Percentiles rank a stretch among this genome's conserved stretches.
Conservation (phyloP, 2,113 vertebrate genomes). For the Mobula hypostoma region DNA sequence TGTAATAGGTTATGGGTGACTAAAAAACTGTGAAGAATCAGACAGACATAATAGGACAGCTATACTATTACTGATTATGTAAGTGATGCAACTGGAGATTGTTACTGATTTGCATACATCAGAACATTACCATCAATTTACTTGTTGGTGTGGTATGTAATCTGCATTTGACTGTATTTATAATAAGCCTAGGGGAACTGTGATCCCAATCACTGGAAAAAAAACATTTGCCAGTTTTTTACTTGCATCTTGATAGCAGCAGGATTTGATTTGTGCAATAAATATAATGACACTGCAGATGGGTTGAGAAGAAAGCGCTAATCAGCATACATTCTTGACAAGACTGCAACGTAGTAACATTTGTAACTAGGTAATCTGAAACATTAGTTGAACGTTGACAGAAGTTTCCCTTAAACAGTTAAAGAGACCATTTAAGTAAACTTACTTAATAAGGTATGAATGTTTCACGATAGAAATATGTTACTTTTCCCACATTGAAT, state of each 20-base stretch:
- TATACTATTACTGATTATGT: slow-evolving; percentile 29
- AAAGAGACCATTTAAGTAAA: slow-evolving; percentile 6
- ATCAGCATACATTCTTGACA: slow-evolving; percentile 2
- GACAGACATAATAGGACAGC: not conserved
- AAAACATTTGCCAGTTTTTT: not conserved
- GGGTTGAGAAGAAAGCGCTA: not conserved
- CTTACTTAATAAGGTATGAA: not conserved
- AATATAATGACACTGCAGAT: slow-evolving; percentile 3
- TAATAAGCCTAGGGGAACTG: slow-evolving; percentile 4
- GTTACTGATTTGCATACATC: slow-evolving; percentile 5
- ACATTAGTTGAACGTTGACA: not conserved
- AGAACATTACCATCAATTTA: slow-evolving; percentile 29
- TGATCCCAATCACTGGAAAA: not conserved
- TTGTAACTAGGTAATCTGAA: slow-evolving; percentile 26
- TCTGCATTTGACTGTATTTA: slow-evolving; percentile 33
- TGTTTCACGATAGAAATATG: slow-evolving; percentile 15
- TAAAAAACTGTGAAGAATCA: not conserved
- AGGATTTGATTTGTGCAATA: not conserved
- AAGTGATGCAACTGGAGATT: not conserved
- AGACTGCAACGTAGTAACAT: not conserved
- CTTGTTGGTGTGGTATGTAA: slow-evolving; percentile 16
- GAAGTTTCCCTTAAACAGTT: not conserved
- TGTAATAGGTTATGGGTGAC: not conserved
- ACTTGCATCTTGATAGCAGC: slow-evolving; percentile 6
- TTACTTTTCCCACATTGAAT: not conserved